Percentiles rank a stretch among this genome's conserved stretches.
These are phyloP conservation scores for Sylvia atricapilla DNA, from an alignment of 2,113 vertebrate genomes.

Conservation along the genomic window DNA sequence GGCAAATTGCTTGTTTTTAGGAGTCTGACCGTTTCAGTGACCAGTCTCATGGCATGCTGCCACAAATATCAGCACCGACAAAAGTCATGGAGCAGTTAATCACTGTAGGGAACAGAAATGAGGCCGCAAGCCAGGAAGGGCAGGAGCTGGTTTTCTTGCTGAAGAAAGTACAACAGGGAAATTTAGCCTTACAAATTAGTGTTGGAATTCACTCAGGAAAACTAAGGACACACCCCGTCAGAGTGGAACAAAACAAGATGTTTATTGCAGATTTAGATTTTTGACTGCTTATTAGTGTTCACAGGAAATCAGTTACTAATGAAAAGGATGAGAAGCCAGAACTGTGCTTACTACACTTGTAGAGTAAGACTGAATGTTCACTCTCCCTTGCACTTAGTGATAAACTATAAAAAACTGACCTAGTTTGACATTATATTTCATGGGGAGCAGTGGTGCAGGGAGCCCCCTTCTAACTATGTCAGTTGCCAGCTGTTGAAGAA, in stretches of 20 bases:
- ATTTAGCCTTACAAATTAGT: not conserved
- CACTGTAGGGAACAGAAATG: not conserved
- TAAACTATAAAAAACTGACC: not conserved
- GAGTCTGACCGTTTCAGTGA: not conserved
- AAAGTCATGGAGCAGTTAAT: not conserved
- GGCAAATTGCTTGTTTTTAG: not conserved
- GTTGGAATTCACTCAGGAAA: not conserved
- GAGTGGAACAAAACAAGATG: not conserved
- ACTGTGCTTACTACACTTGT: not conserved
- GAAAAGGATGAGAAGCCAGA: not conserved
- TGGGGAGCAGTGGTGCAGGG: fast-evolving
- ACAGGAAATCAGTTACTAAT: not conserved
- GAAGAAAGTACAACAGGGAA: not conserved
- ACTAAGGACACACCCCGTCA: not conserved
- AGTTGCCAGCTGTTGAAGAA: not conserved
- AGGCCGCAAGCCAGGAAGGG: not conserved
- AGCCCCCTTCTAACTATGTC: not conserved
- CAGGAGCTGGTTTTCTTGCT: not conserved
- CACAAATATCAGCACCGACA: not conserved
- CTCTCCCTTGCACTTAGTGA: not conserved
- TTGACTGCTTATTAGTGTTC: not conserved
- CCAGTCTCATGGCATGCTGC: not conserved
- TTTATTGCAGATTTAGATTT: not conserved
- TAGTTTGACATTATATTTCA: not conserved
- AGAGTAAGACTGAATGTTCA: not conserved